A percentile compares a stretch with the other conserved stretches of the same genome.
These are phyloP conservation scores for Otis tarda DNA, from an alignment of 2,113 vertebrate species.

Conservation along the genomic window DNA sequence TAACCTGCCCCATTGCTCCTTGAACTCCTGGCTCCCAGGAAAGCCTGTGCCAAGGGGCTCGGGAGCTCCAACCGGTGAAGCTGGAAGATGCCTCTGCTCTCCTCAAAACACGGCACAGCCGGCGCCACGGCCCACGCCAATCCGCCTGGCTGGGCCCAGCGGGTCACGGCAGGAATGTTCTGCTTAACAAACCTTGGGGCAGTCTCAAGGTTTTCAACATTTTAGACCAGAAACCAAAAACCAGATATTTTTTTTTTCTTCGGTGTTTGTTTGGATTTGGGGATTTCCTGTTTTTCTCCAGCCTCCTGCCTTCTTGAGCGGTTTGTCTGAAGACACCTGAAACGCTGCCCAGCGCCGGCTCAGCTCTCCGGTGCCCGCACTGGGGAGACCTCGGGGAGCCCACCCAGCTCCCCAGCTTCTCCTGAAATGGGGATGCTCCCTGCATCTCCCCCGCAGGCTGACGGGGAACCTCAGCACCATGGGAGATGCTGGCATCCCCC, in stretches of 20 bases:
- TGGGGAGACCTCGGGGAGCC: background rate
- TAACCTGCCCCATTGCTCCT: background rate
- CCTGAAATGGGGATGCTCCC: background rate
- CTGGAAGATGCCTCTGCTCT: background rate
- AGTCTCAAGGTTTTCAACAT: background rate
- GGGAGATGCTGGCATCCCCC: background rate
- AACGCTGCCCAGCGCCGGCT: accelerated
- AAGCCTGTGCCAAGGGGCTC: background rate
- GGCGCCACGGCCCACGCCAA: accelerated
- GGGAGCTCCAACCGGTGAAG: background rate
- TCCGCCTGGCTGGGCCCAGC: background rate
- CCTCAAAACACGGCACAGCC: background rate
- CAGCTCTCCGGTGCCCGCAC: accelerated
- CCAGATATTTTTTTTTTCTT: background rate
- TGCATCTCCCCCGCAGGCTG: accelerated
- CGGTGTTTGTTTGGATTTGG: conserved; percentile 3
- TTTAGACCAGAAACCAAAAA: background rate
- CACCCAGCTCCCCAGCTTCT: background rate
- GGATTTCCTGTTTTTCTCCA: conserved; percentile 39
- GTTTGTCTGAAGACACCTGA: conserved; percentile 35
- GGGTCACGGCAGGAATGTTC: background rate
- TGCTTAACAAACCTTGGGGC: background rate
- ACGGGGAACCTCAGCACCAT: accelerated
- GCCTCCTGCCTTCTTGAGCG: background rate
- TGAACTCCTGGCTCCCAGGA: background rate